Conservation (phyloP, 1,140 invertebrate genomes). For the Harlomillsia oculata region DNA sequence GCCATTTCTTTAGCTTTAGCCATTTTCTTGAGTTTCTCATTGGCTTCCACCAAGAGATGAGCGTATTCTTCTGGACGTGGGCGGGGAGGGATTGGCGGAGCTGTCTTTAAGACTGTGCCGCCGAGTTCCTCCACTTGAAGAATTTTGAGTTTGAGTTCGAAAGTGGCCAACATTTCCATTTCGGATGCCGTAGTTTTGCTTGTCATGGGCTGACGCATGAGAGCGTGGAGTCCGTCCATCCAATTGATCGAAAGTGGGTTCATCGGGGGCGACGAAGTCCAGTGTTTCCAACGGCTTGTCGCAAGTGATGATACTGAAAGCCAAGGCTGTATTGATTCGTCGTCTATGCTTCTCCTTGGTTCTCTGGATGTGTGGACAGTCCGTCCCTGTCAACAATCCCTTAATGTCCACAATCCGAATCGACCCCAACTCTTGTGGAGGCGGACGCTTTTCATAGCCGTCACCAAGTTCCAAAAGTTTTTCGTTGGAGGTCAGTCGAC, state of each 20-base stretch:
- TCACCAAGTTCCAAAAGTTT: conserved; percentile 94
- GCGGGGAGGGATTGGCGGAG: conserved; percentile 76
- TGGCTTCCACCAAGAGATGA: too few species aligned
- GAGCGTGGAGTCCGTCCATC: conserved; percentile 89
- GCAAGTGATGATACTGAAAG: conserved; percentile 78
- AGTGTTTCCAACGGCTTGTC: conserved; percentile 54
- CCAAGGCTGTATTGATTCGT: conserved; percentile 69
- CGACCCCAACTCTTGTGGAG: conserved; percentile 77
- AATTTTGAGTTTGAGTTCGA: conserved; percentile 90
- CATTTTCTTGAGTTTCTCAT: too few species aligned
- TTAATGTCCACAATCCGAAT: conserved; percentile 80
- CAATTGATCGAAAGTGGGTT: conserved; percentile 83
- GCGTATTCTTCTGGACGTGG: too few species aligned
- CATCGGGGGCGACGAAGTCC: conserved; percentile 86
- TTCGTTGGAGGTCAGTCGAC: conserved; percentile 82
- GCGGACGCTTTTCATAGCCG: conserved; percentile 74
- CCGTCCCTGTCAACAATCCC: conserved; percentile 73
- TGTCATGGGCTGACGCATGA: conserved; percentile 82
- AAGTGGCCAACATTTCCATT: conserved; percentile 79
- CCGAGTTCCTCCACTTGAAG: conserved; percentile 92
- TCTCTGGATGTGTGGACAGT: conserved; percentile 93
- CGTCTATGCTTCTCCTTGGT: conserved; percentile 76
- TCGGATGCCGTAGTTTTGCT: conserved; percentile 82
- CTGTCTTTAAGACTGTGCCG: conserved; percentile 75
- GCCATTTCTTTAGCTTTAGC: too few species aligned